phyloP scores from a whole-genome alignment of 2,888 invertebrate species.

The Synergus laeviventris region DNA sequence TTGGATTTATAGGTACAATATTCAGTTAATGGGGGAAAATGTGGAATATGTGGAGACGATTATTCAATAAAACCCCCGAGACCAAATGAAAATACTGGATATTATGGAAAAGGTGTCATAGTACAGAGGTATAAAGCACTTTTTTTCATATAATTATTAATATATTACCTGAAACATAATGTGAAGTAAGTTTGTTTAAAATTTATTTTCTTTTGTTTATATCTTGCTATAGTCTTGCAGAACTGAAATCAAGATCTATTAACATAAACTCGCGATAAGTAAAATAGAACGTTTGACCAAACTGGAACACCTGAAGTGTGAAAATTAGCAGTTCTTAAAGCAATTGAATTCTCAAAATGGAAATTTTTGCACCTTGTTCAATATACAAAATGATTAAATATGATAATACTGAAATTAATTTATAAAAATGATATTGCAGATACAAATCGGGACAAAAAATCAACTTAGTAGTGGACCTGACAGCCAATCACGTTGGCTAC shows the following conservation, averaged over 20 bases:
- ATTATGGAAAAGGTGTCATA: constrained; percentile 76
- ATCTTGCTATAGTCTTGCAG: background rate
- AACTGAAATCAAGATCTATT: background rate
- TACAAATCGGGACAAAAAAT: constrained; percentile 67
- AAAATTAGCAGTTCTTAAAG: background rate
- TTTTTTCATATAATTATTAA: background rate
- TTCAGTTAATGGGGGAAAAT: constrained; percentile 74
- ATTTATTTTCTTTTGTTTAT: too few relatives aligned
- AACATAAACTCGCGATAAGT: background rate
- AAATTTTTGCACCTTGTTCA: background rate
- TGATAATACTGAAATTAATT: background rate
- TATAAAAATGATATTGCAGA: constrained; percentile 51
- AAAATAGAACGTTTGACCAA: background rate
- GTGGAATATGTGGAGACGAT: constrained; percentile 79
- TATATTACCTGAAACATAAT: too few relatives aligned
- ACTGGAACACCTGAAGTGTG: background rate
- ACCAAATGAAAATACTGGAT: constrained; percentile 78
- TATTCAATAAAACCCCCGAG: constrained; percentile 75
- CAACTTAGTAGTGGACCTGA: constrained; percentile 71
- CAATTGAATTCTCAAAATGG: background rate
- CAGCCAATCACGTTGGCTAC: constrained; percentile 77
- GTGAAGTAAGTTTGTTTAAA: too few relatives aligned
- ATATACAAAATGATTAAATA: background rate
- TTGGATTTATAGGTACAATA: constrained; percentile 73
- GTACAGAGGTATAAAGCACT: constrained; percentile 71